Evolutionary conservation across 2,888 invertebrate species (phyloP).

Genomic region (Noctua comes): DNA sequence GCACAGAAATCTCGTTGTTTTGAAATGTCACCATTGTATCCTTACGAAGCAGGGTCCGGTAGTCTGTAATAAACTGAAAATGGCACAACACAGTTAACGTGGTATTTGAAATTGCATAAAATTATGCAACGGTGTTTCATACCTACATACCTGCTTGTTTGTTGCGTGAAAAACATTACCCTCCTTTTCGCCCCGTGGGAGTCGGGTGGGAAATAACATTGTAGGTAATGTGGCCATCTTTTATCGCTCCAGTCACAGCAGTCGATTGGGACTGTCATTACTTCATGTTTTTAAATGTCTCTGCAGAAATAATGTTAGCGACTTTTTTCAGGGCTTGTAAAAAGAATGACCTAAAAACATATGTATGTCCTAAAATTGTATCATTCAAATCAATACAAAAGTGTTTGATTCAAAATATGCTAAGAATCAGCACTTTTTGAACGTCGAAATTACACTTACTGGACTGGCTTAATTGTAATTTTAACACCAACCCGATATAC

Average conservation of each 20-base stretch:
- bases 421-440: not conserved
- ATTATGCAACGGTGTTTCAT: not conserved
- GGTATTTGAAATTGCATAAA: slow-evolving; percentile 3
- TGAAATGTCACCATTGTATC: not conserved
- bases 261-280: slow-evolving; percentile 45
- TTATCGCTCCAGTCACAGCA: slow-evolving; percentile 36
- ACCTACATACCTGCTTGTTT: not conserved
- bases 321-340: not conserved
- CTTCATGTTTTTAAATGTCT: slow-evolving; percentile 7
- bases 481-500: not conserved
- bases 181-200: slow-evolving; percentile 52
- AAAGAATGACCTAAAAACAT: slow-evolving; percentile 1
- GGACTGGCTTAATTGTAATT: not conserved
- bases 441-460: not conserved
- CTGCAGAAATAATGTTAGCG: not conserved
- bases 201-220: slow-evolving; percentile 30
- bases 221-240: slow-evolving; percentile 27
- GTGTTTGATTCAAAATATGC: not conserved
- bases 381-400: not conserved
- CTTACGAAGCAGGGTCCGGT: not conserved
- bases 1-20: not conserved
- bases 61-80: not conserved
- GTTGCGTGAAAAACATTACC: slow-evolving; percentile 43
- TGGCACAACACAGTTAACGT: not conserved
- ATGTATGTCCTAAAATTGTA: not conserved